phyloP scores from a whole-genome alignment of 2,888 invertebrate genomes.

The Stenolophus ochropezus region DNA sequence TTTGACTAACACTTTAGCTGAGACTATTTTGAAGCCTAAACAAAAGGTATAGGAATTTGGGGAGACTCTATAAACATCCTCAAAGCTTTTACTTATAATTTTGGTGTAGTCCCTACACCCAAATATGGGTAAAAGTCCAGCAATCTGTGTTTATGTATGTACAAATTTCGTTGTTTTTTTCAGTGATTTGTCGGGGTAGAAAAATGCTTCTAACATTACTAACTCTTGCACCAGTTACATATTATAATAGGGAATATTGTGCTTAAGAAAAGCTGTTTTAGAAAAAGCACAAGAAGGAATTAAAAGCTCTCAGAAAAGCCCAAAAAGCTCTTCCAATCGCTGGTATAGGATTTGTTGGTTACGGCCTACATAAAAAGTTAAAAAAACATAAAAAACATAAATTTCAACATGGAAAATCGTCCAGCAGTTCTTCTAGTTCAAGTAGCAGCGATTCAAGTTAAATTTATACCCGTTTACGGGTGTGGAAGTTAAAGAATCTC shows the following conservation, averaged over 20 bases:
- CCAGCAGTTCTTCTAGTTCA: slow-evolving; percentile 62
- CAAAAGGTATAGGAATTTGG: slow-evolving; percentile 25
- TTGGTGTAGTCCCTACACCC: no score
- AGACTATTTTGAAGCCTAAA: slow-evolving; percentile 36
- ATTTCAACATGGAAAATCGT: slow-evolving; percentile 46
- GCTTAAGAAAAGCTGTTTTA: slow-evolving; percentile 51
- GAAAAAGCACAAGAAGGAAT: slow-evolving; percentile 45
- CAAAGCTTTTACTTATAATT: no score
- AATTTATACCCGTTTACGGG: not conserved
- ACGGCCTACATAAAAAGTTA: slow-evolving; percentile 76
- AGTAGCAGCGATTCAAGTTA: slow-evolving; percentile 61
- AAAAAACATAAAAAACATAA: slow-evolving; percentile 24
- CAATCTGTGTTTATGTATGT: no score
- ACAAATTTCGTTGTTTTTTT: not conserved
- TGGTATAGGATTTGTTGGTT: slow-evolving; percentile 75
- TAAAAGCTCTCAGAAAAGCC: slow-evolving; percentile 63
- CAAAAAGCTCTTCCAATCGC: slow-evolving; percentile 72
- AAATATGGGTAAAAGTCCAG: no score
- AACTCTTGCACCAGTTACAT: slow-evolving; percentile 25
- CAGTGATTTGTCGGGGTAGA: not conserved
- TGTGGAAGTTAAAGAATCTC: not conserved
- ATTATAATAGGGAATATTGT: slow-evolving; percentile 36
- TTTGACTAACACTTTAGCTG: slow-evolving; percentile 62
- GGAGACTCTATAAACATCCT: no score
- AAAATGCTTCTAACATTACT: slow-evolving; percentile 24